phyloP scores from a whole-genome alignment of 2,797 vertebrate species.

The Botia kubotai region DNA sequence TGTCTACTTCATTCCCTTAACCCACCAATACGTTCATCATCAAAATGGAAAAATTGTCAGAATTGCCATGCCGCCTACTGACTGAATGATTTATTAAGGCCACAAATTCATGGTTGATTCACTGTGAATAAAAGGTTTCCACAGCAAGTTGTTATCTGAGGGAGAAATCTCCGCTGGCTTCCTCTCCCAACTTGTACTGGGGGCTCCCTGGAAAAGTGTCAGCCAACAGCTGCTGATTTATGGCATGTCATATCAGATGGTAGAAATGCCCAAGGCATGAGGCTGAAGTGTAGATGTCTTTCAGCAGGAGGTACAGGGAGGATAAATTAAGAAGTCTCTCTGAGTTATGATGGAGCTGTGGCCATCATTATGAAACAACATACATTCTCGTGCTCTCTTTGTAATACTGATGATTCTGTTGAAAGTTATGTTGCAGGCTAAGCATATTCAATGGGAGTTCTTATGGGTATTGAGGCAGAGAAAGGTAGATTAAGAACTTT shows the following conservation, averaged over 20 bases:
- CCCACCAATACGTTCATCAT: constrained; percentile 55
- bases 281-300: constrained; percentile 66
- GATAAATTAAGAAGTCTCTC: constrained; percentile 53
- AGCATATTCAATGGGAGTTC: constrained; percentile 38
- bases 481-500: constrained; percentile 17
- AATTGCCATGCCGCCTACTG: constrained; percentile 51
- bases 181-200: constrained; percentile 28
- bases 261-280: constrained; percentile 65
- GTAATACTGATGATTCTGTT: constrained; percentile 60
- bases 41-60: constrained; percentile 37
- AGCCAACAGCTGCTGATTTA: constrained; percentile 65
- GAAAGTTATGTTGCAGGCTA: constrained; percentile 56
- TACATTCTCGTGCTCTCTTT: constrained; percentile 19
- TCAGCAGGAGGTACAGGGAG: constrained; percentile 52
- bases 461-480: constrained; percentile 27
- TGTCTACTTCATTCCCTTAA: constrained; percentile 73
- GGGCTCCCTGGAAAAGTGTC: constrained; percentile 57
- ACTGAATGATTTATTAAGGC: constrained; percentile 64
- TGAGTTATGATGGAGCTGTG: constrained; percentile 54
- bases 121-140: constrained; percentile 56
- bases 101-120: constrained; percentile 59
- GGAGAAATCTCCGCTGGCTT: constrained; percentile 59
- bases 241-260: constrained; percentile 67
- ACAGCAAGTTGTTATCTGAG: constrained; percentile 60
- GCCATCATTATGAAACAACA: constrained; percentile 52